Conservation (phyloP, 2,888 invertebrate species). For the Augiades crinisus region DNA sequence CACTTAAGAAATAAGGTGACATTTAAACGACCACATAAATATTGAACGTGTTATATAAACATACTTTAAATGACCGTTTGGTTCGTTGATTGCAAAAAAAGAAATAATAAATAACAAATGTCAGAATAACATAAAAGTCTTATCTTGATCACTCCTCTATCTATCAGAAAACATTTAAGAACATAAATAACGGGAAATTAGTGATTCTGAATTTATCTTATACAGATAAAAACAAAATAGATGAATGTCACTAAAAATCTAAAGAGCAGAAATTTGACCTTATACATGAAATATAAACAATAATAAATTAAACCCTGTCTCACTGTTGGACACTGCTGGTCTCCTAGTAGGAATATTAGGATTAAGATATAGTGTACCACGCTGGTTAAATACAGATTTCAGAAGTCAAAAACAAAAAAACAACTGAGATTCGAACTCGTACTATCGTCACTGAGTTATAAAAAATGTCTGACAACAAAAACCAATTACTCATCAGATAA, state of each 20-base stretch:
- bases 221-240: too few species aligned
- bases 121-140: background rate
- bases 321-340: too few species aligned
- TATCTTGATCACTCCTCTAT: background rate
- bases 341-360: too few species aligned
- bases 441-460: background rate
- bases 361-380: too few species aligned
- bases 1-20: background rate
- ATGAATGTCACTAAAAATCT: too few species aligned
- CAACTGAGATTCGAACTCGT: background rate
- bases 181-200: too few species aligned
- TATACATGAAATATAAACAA: too few species aligned
- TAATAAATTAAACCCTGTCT: too few species aligned
- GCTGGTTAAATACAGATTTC: too few species aligned
- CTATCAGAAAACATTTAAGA: background rate
- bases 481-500: background rate
- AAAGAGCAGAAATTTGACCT: too few species aligned
- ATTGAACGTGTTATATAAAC: background rate
- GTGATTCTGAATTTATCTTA: background rate
- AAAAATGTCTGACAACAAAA: background rate
- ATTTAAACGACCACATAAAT: background rate
- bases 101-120: background rate
- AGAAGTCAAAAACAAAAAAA: background rate
- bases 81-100: background rate
- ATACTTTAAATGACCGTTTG: background rate